phyloP scores from a whole-genome alignment of 2,888 invertebrate genomes.

The Petrolisthes cinctipes region DNA sequence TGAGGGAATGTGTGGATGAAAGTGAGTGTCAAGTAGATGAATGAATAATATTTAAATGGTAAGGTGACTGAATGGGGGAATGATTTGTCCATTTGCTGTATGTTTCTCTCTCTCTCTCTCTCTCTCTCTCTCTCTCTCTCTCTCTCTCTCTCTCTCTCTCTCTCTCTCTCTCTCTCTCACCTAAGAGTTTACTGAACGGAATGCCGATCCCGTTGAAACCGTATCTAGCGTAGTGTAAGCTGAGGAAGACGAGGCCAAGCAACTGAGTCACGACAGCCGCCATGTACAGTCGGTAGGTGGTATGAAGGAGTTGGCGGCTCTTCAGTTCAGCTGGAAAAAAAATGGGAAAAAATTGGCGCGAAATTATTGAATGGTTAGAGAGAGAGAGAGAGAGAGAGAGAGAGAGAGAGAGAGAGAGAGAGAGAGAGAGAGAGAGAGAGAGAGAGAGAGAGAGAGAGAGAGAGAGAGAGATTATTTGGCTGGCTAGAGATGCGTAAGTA shows the following conservation, averaged over 20 bases:
- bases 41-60: background rate
- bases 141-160: background rate
- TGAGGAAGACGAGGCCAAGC: slow-evolving; percentile 78
- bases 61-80: background rate
- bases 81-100: background rate
- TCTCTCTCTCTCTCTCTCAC: slow-evolving; percentile 67
- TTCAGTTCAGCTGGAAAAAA: slow-evolving; percentile 78
- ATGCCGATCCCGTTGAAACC: slow-evolving; percentile 81
- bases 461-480: background rate
- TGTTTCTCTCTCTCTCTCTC: background rate
- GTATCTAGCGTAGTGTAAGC: slow-evolving; percentile 81
- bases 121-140: background rate
- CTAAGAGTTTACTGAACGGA: slow-evolving; percentile 70
- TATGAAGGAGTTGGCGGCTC: slow-evolving; percentile 84
- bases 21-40: no score
- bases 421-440: slow-evolving; percentile 4
- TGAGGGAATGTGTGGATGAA: no score
- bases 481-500: background rate
- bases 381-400: background rate
- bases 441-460: background rate
- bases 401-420: background rate
- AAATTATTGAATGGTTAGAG: background rate
- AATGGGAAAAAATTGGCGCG: no score
- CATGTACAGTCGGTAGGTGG: slow-evolving; percentile 89
- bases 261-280: slow-evolving; percentile 80